phyloP scores from a whole-genome alignment of 2,113 vertebrate genomes.

The Perca fluviatilis region DNA sequence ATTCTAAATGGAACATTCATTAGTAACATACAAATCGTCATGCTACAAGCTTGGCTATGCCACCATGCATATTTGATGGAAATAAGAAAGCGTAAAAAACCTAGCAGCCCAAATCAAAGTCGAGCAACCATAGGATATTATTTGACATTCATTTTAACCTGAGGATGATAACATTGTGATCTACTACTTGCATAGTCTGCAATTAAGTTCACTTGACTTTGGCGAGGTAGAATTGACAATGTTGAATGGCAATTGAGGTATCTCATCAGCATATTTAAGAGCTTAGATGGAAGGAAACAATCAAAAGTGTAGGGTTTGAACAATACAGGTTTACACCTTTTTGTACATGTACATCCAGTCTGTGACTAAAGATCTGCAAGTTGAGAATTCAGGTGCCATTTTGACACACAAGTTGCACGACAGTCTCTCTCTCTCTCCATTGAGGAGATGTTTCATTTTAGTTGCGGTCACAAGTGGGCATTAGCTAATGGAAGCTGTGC shows the following conservation, averaged over 20 bases:
- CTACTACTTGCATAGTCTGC: constrained; percentile 1
- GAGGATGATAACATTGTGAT: constrained; percentile 17
- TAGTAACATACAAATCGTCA: constrained; percentile 77
- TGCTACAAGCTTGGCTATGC: constrained; percentile 74
- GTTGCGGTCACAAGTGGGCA: constrained; percentile 80
- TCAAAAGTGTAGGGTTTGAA: not conserved
- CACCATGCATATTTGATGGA: constrained; percentile 51
- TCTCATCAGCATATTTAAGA: constrained; percentile 20
- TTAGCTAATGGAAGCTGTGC: constrained; percentile 85
- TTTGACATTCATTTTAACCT: constrained; percentile 30
- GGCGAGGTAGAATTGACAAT: constrained; percentile 4
- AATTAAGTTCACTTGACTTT: constrained; percentile 39
- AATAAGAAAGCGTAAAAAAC: constrained; percentile 19
- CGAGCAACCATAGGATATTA: not conserved
- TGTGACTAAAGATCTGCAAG: constrained; percentile 40
- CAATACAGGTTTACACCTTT: constrained; percentile 7
- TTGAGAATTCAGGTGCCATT: constrained; percentile 32
- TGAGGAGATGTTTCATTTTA: constrained; percentile 70
- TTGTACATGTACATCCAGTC: not conserved
- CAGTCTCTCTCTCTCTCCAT: constrained; percentile 32
- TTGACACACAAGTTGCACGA: constrained; percentile 32
- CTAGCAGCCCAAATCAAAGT: constrained; percentile 32
- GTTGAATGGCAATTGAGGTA: not conserved
- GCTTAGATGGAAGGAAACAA: not conserved
- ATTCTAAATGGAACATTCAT: constrained; percentile 69